These are phyloP conservation scores for Crotalus horridus DNA, from an alignment of 2,113 vertebrate genomes.

Conservation along the genomic window DNA sequence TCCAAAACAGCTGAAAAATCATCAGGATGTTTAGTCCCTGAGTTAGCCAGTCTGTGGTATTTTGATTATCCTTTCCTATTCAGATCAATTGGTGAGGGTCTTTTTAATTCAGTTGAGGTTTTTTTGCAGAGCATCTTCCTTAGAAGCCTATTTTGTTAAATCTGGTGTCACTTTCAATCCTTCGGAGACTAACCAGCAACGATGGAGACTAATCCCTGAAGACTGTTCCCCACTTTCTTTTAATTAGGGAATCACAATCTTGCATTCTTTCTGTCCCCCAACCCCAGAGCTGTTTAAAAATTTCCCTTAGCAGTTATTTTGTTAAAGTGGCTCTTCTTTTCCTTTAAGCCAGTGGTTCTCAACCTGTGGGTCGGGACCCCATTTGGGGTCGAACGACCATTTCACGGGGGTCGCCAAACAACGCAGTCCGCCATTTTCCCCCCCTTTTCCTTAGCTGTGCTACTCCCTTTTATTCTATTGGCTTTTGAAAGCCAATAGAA, in stretches of 20 bases:
- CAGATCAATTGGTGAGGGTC: neutral
- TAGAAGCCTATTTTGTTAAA: neutral
- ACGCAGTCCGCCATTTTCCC: too few relatives aligned
- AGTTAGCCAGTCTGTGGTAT: neutral
- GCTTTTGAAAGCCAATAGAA: too few relatives aligned
- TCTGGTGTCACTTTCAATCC: neutral
- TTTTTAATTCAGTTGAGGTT: neutral
- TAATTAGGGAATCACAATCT: neutral
- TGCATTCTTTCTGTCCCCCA: neutral
- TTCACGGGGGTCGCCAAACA: too few relatives aligned
- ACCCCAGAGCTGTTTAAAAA: neutral
- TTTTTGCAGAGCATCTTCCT: neutral
- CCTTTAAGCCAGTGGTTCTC: neutral
- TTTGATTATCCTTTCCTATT: neutral
- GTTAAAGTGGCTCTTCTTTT: neutral
- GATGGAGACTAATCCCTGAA: neutral
- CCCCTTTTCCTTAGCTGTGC: too few relatives aligned
- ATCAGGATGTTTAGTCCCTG: neutral
- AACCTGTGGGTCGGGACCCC: too few relatives aligned
- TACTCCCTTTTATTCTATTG: too few relatives aligned
- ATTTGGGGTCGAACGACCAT: too few relatives aligned
- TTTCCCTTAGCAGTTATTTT: neutral
- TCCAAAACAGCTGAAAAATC: neutral
- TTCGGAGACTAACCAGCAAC: neutral
- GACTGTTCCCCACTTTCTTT: neutral